Base-by-base conservation (phyloP, 2,888 invertebrate species). In the Folsomia candida region DNA sequence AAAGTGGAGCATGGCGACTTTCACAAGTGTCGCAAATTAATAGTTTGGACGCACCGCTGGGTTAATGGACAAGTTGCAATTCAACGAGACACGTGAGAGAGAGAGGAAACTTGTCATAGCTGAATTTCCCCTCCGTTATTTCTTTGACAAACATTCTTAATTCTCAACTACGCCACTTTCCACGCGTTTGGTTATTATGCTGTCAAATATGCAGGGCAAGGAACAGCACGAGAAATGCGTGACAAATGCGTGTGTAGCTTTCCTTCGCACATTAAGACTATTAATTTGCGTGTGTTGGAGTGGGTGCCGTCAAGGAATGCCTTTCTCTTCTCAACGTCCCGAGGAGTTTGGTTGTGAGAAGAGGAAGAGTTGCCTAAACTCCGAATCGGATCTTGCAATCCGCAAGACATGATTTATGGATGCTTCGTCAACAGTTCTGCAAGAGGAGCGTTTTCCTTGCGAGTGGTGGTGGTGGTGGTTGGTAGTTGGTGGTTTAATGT, bases 1-100 rank as follows among this genome's bases (percentile, higher is more conserved):
- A 37, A 37, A 37, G 37, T 37, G 37, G 37, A 37, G n/a, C n/a
- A n/a, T n/a, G n/a, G n/a, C n/a, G n/a, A n/a, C n/a, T n/a, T n/a
- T n/a, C n/a, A 37, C 37, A 37, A 37, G 37, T 37, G 62, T n/a
- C 4, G 51, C 6, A 37, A 64, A 64, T 51, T 64, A 9, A 51
- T 4, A 61, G 24, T 61, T 61, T 61, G 28, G 29, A 28, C 61
- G 25, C 24, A 51, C n/a, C 29, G 20, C 2, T 20, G 22, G 61
- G 63, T 51, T 64, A 64, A 64, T 64, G 63, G 63, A 64, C 24
- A 51, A 64, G 24, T 64, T 37, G 37, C 6, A 3, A 14, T 60
- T 20, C 18, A 26, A 60, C 25, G 26, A 60, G 60, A 9, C 4
- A 14, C 11, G 29, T 28, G 27, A 62, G 29, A 62, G 29, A 62